Conservation (phyloP, 2,797 vertebrate species). For the Tenualosa thibaudeaui region DNA sequence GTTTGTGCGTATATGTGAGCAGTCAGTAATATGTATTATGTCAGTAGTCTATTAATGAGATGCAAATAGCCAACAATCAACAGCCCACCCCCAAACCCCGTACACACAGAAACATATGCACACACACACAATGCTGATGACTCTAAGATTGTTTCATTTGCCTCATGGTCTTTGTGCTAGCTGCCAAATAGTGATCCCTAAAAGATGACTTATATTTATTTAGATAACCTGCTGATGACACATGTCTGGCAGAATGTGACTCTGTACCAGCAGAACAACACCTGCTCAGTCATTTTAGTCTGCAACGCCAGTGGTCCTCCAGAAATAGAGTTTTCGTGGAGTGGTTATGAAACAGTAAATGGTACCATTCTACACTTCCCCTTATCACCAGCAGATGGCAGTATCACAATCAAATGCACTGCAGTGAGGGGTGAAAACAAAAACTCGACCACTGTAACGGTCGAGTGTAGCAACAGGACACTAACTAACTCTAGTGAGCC, state of each 20-base stretch:
- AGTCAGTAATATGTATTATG: too few species aligned
- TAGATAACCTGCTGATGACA: neutral
- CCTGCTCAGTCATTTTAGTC: constrained; percentile 46
- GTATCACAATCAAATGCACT: constrained; percentile 46
- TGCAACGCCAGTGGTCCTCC: constrained; percentile 29
- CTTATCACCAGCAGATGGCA: neutral
- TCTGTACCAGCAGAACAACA: accelerated
- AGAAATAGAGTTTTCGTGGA: constrained; percentile 44
- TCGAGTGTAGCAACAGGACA: neutral
- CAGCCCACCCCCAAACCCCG: too few species aligned
- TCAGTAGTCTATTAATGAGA: too few species aligned
- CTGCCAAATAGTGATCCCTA: neutral
- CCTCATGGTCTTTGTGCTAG: neutral
- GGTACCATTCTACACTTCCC: constrained; percentile 2
- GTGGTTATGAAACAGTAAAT: accelerated
- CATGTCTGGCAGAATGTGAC: neutral
- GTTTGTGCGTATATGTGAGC: too few species aligned
- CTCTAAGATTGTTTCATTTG: neutral
- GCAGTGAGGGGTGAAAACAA: neutral
- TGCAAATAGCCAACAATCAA: too few species aligned
- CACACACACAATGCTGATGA: neutral
- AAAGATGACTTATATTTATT: neutral
- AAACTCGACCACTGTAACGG: neutral
- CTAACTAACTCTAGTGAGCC: neutral
- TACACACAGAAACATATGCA: too few species aligned